Percentiles rank a stretch among this genome's conserved stretches.
Conservation (phyloP, 2,797 vertebrate species). For the Cyprinodon diabolis region DNA sequence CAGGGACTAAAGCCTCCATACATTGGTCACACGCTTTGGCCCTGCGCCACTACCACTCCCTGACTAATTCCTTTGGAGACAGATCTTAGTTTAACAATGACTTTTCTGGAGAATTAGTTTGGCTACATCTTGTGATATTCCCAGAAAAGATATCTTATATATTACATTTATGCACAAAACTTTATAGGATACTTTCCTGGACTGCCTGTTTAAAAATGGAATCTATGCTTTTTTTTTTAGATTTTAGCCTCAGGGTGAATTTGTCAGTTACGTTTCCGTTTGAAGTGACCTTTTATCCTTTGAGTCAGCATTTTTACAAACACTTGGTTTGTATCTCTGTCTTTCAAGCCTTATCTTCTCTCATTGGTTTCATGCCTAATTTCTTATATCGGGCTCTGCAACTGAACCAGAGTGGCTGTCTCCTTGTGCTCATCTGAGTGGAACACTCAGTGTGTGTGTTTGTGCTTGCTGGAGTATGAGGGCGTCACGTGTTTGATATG, state of each 20-base stretch:
- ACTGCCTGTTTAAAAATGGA: background rate
- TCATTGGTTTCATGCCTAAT: slow-evolving; percentile 44
- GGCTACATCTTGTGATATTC: background rate
- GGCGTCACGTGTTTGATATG: slow-evolving; percentile 40
- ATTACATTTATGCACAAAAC: background rate
- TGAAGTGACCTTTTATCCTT: slow-evolving; percentile 6
- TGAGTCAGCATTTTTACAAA: slow-evolving; percentile 20
- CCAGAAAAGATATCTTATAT: background rate
- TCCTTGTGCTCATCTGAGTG: slow-evolving; percentile 59
- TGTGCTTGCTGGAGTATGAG: background rate
- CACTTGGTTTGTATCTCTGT: slow-evolving; percentile 17
- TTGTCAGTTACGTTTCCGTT: background rate
- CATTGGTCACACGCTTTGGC: no score
- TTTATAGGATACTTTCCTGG: background rate
- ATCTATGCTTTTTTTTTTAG: no score
- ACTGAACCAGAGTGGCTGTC: slow-evolving; percentile 61
- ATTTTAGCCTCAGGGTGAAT: background rate
- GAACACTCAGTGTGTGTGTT: slow-evolving; percentile 14
- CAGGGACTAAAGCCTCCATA: no score
- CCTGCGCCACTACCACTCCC: no score
- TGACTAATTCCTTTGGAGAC: no score
- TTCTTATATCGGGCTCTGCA: slow-evolving; percentile 39
- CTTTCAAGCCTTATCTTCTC: slow-evolving; percentile 2
- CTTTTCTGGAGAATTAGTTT: background rate
- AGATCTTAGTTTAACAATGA: background rate